phyloP scores from a whole-genome alignment of 2,797 vertebrate species.

The Sarcophilus harrisii region DNA sequence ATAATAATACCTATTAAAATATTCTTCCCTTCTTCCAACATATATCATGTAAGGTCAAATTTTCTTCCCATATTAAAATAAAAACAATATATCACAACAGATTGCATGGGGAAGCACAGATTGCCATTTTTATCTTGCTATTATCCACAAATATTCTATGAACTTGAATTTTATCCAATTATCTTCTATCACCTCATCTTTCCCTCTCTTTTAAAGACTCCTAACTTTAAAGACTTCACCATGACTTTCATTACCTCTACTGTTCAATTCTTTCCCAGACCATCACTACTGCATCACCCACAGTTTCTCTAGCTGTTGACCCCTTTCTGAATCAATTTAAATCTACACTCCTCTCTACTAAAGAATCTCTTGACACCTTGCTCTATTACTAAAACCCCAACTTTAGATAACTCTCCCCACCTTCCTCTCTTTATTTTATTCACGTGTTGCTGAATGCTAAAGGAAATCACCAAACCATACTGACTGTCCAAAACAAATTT shows the following conservation, averaged over 20 bases:
- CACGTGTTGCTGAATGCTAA: neutral
- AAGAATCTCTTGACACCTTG: neutral
- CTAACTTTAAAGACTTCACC: neutral
- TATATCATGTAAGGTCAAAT: neutral
- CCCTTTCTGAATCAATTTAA: neutral
- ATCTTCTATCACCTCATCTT: neutral
- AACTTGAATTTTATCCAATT: neutral
- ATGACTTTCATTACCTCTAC: neutral
- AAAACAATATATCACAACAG: neutral
- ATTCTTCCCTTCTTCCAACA: neutral
- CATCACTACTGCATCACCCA: neutral
- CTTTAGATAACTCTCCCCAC: neutral
- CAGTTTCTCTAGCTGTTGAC: neutral
- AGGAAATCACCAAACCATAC: neutral
- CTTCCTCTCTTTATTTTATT: neutral
- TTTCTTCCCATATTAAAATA: neutral
- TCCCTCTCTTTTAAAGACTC: neutral
- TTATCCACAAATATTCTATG: neutral
- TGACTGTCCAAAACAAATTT: neutral
- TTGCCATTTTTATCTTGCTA: neutral
- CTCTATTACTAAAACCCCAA: neutral
- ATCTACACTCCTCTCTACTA: neutral
- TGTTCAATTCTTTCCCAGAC: neutral
- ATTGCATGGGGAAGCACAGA: neutral
- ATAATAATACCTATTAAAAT: neutral